Conservation (phyloP, 2,888 invertebrate genomes). For the Cheilosia impressa region DNA sequence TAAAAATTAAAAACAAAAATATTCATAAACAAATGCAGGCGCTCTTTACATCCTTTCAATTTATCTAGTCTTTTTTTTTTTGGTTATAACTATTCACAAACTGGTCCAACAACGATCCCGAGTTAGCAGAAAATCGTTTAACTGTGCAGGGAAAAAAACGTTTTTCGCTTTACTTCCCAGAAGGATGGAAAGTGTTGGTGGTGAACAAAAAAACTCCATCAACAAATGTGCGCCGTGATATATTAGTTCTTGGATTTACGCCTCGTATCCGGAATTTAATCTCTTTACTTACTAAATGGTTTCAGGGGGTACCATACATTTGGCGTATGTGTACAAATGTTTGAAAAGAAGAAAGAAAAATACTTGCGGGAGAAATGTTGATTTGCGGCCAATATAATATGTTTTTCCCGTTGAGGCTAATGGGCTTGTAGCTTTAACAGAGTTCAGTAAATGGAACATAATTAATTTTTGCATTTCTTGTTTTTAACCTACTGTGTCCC, state of each 20-base stretch:
- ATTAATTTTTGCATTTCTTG: too few species aligned
- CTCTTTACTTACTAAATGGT: slow-evolving; percentile 27
- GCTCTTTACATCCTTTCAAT: neutral
- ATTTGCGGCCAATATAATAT: too few species aligned
- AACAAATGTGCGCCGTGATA: neutral
- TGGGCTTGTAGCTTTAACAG: too few species aligned
- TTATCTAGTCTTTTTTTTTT: neutral
- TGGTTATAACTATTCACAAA: slow-evolving; percentile 4
- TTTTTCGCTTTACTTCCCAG: neutral
- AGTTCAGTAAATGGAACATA: too few species aligned
- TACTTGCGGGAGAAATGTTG: too few species aligned
- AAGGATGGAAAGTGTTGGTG: slow-evolving; percentile 10
- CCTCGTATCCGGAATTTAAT: slow-evolving; percentile 37
- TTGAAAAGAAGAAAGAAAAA: too few species aligned
- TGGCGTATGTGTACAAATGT: too few species aligned
- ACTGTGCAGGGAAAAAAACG: neutral
- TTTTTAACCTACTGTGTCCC: too few species aligned
- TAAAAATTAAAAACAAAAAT: neutral
- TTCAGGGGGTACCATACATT: neutral
- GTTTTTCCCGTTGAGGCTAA: too few species aligned
- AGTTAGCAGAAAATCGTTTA: neutral
- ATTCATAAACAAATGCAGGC: slow-evolving; percentile 15
- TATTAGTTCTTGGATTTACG: slow-evolving; percentile 16
- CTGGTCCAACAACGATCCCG: neutral
- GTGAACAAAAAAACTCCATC: slow-evolving; percentile 1